Base-by-base conservation (phyloP, 2,797 vertebrate species). In the Morelia viridis region DNA sequence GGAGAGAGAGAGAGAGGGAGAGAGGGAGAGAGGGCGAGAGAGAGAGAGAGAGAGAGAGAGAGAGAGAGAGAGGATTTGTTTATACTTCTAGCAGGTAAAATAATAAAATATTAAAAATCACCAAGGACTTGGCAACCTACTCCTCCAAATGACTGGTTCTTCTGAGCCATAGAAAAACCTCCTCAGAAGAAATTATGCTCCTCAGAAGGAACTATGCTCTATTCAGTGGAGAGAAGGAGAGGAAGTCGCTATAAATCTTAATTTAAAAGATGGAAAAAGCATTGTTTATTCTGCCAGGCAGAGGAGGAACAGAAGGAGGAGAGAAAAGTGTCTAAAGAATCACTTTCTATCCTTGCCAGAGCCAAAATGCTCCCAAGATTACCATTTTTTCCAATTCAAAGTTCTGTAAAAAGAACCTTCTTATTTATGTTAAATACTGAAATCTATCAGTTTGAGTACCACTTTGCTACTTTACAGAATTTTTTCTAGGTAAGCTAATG, bases 21-120 rank as follows among this genome's bases (percentile, higher is more conserved):
- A 7, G 50, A 8, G 8, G 7, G 3, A 0, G 0, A 8, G 1
- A 10, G 2, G 9, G 2, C 5, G 6, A 17, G 58, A 5, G 58
- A 22, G 60, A 15, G 1, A 6, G 60, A 4, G 13, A 13, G 17
- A 4, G 57, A 6, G 6, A 53, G 50, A 53, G 50, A 53, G 50
- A 53, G 50, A 53, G 7, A 53, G 50, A 53, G 50, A 53, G 31
- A 15, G 13, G 19, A 58, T 58, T 58, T 71, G 6, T 71, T 71
- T 71, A 5, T 71, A 53, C 50, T 53, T 53, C 50, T 53, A 53
- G 50, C 50, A 53, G 1, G 50, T 53, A 53, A 53, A 53, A 53
- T 53, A 53, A 53, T 53, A 53, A 53, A 53, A 53, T 53, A 53
- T 53, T 53, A 53, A 53, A 53, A 53, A 53, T 53, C 50, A 53